These are phyloP conservation scores for Antheraea pernyi DNA, from an alignment of 1,140 invertebrate species.

Conservation along the genomic window DNA sequence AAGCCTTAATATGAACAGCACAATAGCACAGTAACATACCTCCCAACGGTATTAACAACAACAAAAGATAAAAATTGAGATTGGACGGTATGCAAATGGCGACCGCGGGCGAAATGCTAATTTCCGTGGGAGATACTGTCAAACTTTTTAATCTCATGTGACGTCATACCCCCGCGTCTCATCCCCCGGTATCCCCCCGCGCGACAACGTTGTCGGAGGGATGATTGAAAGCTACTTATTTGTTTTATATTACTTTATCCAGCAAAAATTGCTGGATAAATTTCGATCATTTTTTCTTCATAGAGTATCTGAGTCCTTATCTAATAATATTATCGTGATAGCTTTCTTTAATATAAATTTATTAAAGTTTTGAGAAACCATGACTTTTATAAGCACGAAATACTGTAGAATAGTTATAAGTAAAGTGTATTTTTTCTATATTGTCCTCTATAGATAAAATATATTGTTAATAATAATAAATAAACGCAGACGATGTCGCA, in stretches of 20 bases:
- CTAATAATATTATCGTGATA: no score
- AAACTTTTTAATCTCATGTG: conserved; percentile 78
- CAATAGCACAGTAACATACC: conserved; percentile 11
- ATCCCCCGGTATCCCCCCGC: conserved; percentile 25
- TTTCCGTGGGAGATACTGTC: conserved; percentile 73
- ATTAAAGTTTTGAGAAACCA: no score
- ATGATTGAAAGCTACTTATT: conserved; percentile 77
- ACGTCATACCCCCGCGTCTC: conserved; percentile 41
- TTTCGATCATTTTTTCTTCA: no score
- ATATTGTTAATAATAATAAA: no score
- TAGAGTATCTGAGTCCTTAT: no score
- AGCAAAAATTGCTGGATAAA: no score
- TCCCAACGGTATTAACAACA: conserved; percentile 30
- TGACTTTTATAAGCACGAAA: no score
- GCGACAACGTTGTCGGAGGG: conserved; percentile 51
- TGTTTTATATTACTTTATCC: conserved; percentile 78
- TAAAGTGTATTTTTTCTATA: no score
- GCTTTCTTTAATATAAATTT: no score
- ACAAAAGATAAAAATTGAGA: conserved; percentile 48
- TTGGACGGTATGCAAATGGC: conserved; percentile 61
- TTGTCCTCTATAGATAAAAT: no score
- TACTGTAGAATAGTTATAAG: no score
- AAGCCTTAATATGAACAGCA: not conserved
- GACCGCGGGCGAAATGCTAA: conserved; percentile 68
- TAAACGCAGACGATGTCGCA: no score